phyloP scores from a whole-genome alignment of 2,113 vertebrate species.

The Colius striatus region DNA sequence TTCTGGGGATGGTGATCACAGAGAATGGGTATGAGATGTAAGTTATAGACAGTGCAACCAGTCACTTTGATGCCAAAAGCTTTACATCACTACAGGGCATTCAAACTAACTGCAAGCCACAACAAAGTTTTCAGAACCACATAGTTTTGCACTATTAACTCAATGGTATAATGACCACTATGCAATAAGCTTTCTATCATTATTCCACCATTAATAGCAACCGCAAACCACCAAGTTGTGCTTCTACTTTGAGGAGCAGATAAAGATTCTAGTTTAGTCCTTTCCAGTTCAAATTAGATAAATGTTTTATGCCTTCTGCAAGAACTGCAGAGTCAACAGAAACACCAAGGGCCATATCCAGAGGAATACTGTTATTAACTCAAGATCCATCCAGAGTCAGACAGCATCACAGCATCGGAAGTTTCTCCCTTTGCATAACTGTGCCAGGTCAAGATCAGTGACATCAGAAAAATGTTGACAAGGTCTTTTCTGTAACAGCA shows the following conservation, averaged over 20 bases:
- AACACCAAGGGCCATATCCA: not conserved
- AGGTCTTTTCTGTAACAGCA: not conserved
- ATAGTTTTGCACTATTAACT: not conserved
- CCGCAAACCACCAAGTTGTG: not conserved
- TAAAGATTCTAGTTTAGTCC: not conserved
- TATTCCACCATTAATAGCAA: slow-evolving; percentile 6
- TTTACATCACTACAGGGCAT: not conserved
- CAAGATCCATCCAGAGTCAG: not conserved
- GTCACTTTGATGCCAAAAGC: not conserved
- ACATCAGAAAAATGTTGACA: not conserved
- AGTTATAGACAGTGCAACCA: not conserved
- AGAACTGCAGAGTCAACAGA: slow-evolving; percentile 51
- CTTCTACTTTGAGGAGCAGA: slow-evolving; percentile 7
- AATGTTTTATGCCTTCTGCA: slow-evolving; percentile 19
- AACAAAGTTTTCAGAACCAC: not conserved
- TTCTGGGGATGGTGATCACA: not conserved
- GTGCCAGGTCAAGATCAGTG: not conserved
- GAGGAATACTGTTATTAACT: not conserved
- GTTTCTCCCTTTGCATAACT: not conserved
- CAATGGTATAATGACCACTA: not conserved
- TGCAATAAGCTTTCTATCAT: not conserved
- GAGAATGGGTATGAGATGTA: not conserved
- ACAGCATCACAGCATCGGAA: not conserved
- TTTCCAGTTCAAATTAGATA: slow-evolving; percentile 19
- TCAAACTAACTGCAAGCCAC: not conserved